Conservation (phyloP, 2,888 invertebrate species). For the Bimastos eiseni region DNA sequence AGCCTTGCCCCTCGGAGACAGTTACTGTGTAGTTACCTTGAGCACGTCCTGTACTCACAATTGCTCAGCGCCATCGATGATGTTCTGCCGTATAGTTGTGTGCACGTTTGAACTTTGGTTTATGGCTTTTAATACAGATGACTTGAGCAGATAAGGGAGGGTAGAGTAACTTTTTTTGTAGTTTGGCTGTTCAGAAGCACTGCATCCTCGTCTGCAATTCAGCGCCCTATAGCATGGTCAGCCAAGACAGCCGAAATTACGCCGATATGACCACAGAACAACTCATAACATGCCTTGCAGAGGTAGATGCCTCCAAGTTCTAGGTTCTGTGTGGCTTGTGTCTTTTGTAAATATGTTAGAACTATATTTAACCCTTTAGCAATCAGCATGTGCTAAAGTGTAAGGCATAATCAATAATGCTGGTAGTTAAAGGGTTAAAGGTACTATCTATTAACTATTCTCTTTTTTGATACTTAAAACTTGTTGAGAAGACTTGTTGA, state of each 20-base stretch:
- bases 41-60: too few relatives aligned
- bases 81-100: too few relatives aligned
- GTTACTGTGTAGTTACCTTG: too few relatives aligned
- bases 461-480: too few relatives aligned
- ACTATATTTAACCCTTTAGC: too few relatives aligned
- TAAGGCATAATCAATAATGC: too few relatives aligned
- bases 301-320: slow-evolving; percentile 66
- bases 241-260: slow-evolving; percentile 74
- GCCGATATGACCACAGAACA: slow-evolving; percentile 82
- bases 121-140: too few relatives aligned
- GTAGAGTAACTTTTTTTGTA: slow-evolving; percentile 24
- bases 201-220: slow-evolving; percentile 86
- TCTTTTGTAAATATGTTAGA: neutral
- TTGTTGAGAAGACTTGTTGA: neutral
- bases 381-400: too few relatives aligned
- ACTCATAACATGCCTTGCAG: slow-evolving; percentile 76
- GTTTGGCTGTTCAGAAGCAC: slow-evolving; percentile 69
- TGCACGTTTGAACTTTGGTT: too few relatives aligned
- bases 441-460: neutral
- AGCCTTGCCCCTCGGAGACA: too few relatives aligned
- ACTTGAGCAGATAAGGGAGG: neutral
- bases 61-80: too few relatives aligned
- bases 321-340: neutral
- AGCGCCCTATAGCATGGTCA: slow-evolving; percentile 83
- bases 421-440: too few relatives aligned